Conservation (phyloP, 2,113 vertebrate genomes). For the Colistium nudipinnis region DNA sequence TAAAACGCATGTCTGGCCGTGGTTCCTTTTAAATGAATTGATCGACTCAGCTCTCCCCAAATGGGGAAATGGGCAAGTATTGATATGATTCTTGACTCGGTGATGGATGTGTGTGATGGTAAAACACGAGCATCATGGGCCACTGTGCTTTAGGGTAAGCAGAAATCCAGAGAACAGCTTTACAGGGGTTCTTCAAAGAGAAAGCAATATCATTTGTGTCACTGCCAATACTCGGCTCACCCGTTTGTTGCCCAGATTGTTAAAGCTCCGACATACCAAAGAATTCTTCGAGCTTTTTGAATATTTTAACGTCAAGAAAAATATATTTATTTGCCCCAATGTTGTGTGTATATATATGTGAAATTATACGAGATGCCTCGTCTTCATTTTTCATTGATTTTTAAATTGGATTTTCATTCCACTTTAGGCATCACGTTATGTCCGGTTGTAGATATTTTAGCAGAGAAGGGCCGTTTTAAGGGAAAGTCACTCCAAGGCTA, state of each 20-base stretch:
- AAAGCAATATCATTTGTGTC: constrained; percentile 67
- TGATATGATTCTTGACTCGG: constrained; percentile 82
- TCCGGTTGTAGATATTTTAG: constrained; percentile 17
- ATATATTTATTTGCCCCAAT: constrained; percentile 4
- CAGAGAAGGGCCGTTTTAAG: constrained; percentile 28
- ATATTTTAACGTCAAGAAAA: constrained; percentile 36
- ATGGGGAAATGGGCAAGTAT: constrained; percentile 84
- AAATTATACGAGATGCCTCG: constrained; percentile 4
- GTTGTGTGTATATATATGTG: constrained; percentile 8
- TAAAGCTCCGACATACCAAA: constrained; percentile 20
- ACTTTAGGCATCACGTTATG: constrained; percentile 3
- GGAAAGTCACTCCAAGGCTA: constrained; percentile 49
- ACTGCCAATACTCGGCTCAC: constrained; percentile 39
- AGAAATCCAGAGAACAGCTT: constrained; percentile 63
- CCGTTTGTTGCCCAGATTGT: constrained; percentile 39
- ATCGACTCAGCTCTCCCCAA: constrained; percentile 83
- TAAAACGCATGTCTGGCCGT: constrained; percentile 86
- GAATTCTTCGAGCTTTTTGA: constrained; percentile 10
- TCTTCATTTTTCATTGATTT: constrained; percentile 29
- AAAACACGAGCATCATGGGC: constrained; percentile 75
- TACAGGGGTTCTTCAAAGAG: constrained; percentile 54
- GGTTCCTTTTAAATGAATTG: constrained; percentile 87
- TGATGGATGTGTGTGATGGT: constrained; percentile 83
- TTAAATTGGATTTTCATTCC: constrained; percentile 19
- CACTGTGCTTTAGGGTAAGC: constrained; percentile 54